Evolutionary conservation across 2,797 vertebrate species (phyloP).

Genomic region (Philypnodon macrostomus): DNA sequence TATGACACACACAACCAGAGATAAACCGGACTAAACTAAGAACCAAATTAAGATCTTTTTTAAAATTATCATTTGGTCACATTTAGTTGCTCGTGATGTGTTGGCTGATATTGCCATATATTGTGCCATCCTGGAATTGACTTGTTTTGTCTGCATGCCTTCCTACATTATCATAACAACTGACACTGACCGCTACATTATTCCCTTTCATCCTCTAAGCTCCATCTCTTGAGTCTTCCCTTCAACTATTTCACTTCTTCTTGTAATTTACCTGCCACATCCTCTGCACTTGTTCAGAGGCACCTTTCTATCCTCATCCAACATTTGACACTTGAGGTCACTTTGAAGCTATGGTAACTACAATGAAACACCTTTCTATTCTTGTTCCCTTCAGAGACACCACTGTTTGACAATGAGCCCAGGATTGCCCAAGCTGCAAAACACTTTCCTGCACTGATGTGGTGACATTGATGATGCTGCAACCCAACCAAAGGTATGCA

Average conservation of each 20-base stretch:
- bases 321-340: constrained; percentile 33
- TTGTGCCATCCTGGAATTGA: too few relatives aligned
- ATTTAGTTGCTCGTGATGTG: too few relatives aligned
- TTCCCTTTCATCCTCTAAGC: constrained; percentile 21
- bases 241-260: constrained; percentile 27
- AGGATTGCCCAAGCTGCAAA: constrained; percentile 29
- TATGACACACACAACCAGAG: too few relatives aligned
- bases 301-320: constrained; percentile 9
- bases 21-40: too few relatives aligned
- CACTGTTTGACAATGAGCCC: constrained; percentile 22
- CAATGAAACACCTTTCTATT: constrained; percentile 28
- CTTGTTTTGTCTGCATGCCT: constrained; percentile 6
- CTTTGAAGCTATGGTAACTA: constrained; percentile 46
- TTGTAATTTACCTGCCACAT: constrained; percentile 30
- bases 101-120: too few relatives aligned
- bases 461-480: constrained; percentile 45
- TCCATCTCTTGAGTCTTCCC: constrained; percentile 8
- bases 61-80: too few relatives aligned
- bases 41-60: too few relatives aligned
- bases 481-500: constrained; percentile 44
- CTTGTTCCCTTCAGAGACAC: constrained; percentile 47
- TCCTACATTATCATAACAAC: constrained; percentile 10
- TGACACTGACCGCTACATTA: constrained; percentile 24
- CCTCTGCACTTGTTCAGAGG: constrained; percentile 19
- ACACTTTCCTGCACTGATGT: constrained; percentile 24